Evolutionary conservation across 1,140 invertebrate species (phyloP).

Genomic region (Daktulosphaira vitifoliae): DNA sequence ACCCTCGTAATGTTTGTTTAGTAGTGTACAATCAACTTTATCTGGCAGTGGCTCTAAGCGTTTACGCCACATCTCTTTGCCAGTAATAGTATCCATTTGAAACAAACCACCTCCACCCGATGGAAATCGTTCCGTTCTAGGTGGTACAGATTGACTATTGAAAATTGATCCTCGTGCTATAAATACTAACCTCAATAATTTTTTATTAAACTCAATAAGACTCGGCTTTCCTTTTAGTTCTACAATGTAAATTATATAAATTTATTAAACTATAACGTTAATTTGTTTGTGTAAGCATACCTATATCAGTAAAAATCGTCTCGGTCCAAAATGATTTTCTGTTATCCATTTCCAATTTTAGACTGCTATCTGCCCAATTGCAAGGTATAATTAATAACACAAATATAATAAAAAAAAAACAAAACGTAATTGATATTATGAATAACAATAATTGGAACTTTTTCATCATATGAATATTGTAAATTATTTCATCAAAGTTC

Average conservation of each 20-base stretch:
- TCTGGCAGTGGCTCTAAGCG: constrained; percentile 7
- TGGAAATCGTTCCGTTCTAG: constrained; percentile 23
- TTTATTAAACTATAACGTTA: background rate
- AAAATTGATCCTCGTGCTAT: constrained; percentile 20
- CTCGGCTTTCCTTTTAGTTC: constrained; percentile 17
- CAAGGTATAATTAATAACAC: constrained; percentile 10
- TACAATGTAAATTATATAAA: background rate
- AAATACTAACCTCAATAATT: constrained; percentile 1
- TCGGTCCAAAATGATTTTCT: background rate
- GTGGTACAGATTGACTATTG: constrained; percentile 18
- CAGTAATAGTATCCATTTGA: background rate
- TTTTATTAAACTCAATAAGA: constrained; percentile 6
- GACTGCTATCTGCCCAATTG: background rate
- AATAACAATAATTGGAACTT: background rate
- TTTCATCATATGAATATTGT: constrained; percentile 10
- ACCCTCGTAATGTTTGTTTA: constrained; percentile 3
- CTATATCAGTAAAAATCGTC: constrained; percentile 10
- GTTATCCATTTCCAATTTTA: background rate
- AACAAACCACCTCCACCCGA: constrained; percentile 14
- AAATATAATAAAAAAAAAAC: background rate
- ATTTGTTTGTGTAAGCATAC: background rate
- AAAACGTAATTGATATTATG: background rate
- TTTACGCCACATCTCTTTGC: constrained; percentile 23
- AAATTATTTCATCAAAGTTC: background rate
- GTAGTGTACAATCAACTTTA: constrained; percentile 20